Percentiles rank a stretch among this genome's conserved stretches.
phyloP scores from a whole-genome alignment of 1,140 invertebrate species.

The Trichonephila clavata region DNA sequence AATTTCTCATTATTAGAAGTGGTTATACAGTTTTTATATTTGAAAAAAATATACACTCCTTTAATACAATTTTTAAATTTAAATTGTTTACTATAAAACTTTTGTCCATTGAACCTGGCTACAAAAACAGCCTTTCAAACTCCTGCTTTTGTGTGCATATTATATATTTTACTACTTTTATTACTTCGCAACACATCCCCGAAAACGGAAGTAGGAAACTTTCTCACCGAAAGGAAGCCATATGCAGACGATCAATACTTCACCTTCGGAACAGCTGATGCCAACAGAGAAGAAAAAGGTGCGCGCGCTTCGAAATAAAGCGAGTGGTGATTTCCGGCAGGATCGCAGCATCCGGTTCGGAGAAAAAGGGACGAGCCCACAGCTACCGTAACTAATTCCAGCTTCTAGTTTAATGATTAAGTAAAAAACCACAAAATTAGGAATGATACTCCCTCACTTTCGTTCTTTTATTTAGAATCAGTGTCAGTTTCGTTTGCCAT shows the following conservation, averaged over 20 bases:
- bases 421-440: conserved; percentile 7
- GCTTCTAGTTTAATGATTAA: not conserved
- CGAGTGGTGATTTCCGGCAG: conserved; percentile 29
- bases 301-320: conserved; percentile 21
- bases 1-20: too few relatives aligned
- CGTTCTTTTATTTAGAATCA: not conserved
- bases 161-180: conserved; percentile 9
- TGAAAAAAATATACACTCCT: too few relatives aligned
- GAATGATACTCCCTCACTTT: conserved; percentile 2
- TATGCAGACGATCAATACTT: conserved; percentile 59
- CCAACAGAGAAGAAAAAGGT: conserved; percentile 8
- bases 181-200: not conserved
- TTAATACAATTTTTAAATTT: not conserved
- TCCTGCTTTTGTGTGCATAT: not conserved
- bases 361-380: not conserved
- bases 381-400: not conserved
- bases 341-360: conserved; percentile 30
- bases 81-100: not conserved
- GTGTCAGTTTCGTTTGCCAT: conserved; percentile 34
- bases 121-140: conserved; percentile 3
- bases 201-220: conserved; percentile 58
- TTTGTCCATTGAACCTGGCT: not conserved
- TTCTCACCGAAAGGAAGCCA: conserved; percentile 48
- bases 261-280: conserved; percentile 51
- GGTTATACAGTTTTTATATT: too few relatives aligned